Base-by-base conservation (phyloP, 2,113 vertebrate species). In the Neoarius graeffei region DNA sequence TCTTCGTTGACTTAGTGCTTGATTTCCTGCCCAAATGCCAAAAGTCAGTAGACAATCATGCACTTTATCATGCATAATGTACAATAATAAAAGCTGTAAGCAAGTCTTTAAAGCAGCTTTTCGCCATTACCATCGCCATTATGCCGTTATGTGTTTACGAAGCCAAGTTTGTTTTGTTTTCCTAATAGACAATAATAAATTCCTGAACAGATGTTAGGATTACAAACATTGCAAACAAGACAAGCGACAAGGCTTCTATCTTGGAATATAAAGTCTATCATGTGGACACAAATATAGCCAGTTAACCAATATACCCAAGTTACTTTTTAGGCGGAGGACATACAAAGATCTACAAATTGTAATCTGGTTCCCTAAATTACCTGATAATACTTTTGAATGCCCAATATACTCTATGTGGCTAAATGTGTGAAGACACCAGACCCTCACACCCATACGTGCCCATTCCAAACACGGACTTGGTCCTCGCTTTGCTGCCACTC, bases 1-100 rank as follows among this genome's bases (percentile, higher is more conserved):
- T 91, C 83, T 71, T 93, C 85, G 83, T 85, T 0, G 89, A 93
- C n/a, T 85, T 89, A 84, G 86, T 94, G 90, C 91, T 94, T 52
- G 93, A 94, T 90, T 92, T 95, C 89, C 95, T 95, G 91, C 77
- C 4, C 54, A 25, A 50, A 20, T 57, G 14, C 83, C 15, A 71
- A 66, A 5, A 79, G 30, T 62, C 59, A 76, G 69, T 50, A 83
- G 56, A 57, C 59, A 88, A 71, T 42, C 48, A 52, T 54, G 52
- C 30, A 52, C 25, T 69, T 52, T 85, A 19, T 11, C n/a, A 7
- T 25, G 59, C 52, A 66, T 13, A 17, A 59, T 17, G 59, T n/a
- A 66, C 13, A 17, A 59, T 17, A 80, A 54, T 6, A 81, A 23
- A 4, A 80, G 73, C n/a, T 57, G 19, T 13, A 81, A 67, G 85